phyloP scores from a whole-genome alignment of 2,113 vertebrate species.

The Burhinus bistriatus region DNA sequence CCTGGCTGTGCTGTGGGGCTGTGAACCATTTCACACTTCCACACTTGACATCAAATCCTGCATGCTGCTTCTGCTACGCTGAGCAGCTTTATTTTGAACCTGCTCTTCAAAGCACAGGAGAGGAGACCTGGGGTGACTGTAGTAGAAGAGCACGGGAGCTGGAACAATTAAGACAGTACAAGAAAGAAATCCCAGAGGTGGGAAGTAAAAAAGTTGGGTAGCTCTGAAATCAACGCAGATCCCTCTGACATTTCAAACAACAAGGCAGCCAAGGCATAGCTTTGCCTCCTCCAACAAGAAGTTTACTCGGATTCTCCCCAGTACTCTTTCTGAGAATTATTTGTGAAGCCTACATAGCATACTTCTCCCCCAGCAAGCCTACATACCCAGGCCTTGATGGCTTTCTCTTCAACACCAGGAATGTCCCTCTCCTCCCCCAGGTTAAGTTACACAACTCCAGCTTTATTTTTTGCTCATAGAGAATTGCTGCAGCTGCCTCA shows the following conservation, averaged over 20 bases:
- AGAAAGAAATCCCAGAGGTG: background rate
- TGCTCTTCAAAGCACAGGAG: background rate
- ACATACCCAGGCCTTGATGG: background rate
- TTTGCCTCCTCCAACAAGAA: background rate
- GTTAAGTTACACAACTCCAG: conserved; percentile 48
- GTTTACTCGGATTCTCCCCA: background rate
- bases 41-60: background rate
- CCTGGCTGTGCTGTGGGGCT: background rate
- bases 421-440: conserved; percentile 27
- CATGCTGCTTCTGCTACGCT: background rate
- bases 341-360: background rate
- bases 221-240: background rate
- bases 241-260: background rate
- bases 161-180: background rate
- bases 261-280: background rate
- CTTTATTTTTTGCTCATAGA: conserved; percentile 45
- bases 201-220: background rate
- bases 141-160: background rate
- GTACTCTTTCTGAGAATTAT: background rate
- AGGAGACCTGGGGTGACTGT: background rate
- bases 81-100: background rate
- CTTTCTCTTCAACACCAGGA: conserved; percentile 19
- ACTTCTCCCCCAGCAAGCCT: background rate
- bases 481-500: conserved; percentile 40
- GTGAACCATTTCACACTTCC: background rate